Percentiles rank a stretch among this genome's conserved stretches.
Evolutionary conservation across 53 echinoderm and acorn worm species (phyloP).

Genomic region (Temnopleurus reevesii): DNA sequence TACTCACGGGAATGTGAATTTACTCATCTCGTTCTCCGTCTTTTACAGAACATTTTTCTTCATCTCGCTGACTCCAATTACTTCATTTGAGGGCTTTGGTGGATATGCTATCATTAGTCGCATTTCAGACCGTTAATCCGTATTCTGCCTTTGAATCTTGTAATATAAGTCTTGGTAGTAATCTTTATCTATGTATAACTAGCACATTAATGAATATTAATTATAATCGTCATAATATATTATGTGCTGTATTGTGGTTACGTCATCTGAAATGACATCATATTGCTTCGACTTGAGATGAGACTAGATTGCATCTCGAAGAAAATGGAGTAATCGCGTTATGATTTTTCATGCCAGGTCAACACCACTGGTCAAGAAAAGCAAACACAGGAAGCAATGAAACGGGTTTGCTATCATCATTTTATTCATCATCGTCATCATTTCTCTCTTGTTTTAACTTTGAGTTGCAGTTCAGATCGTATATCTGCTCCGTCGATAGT

Average conservation of each 20-base stretch:
- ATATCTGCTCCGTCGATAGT: too few relatives aligned
- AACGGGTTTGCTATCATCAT: too few relatives aligned
- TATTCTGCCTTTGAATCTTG: too few relatives aligned
- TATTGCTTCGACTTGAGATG: background rate
- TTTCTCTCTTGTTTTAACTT: too few relatives aligned
- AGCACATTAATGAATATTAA: too few relatives aligned
- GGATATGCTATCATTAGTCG: background rate
- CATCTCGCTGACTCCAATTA: background rate
- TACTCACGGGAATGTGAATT: slow-evolving; percentile 24
- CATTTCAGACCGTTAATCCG: too few relatives aligned
- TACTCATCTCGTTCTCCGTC: background rate
- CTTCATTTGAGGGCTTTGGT: background rate
- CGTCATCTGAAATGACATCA: background rate
- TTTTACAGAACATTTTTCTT: background rate
- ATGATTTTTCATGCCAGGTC: slow-evolving; percentile 32
- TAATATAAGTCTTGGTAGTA: too few relatives aligned
- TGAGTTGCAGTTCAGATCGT: too few relatives aligned
- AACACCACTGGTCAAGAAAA: background rate
- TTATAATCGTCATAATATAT: too few relatives aligned
- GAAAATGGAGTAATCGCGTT: background rate
- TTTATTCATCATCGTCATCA: too few relatives aligned
- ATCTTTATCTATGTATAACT: too few relatives aligned
- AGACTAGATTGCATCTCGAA: background rate
- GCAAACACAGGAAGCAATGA: slow-evolving; percentile 16
- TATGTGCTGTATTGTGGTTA: background rate